A percentile compares a stretch with the other conserved stretches of the same genome.
These are phyloP conservation scores for Riparia riparia DNA, from an alignment of 2,113 vertebrate genomes.

Conservation along the genomic window DNA sequence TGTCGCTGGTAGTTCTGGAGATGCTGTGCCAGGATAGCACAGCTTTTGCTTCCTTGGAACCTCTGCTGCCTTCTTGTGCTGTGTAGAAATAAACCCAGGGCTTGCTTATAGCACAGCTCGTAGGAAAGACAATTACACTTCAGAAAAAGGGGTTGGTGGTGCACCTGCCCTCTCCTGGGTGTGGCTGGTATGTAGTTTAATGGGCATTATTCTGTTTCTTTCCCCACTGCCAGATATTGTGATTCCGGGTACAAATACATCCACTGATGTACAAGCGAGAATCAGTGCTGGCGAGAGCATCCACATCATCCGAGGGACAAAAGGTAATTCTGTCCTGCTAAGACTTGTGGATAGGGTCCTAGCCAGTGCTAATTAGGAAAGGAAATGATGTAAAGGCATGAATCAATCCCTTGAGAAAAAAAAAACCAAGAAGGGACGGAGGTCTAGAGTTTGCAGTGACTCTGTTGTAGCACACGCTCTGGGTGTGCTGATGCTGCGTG, in stretches of 20 bases:
- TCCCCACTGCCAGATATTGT: slow-evolving; percentile 87
- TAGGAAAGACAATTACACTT: background rate
- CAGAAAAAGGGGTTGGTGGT: background rate
- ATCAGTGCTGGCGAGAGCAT: slow-evolving; percentile 97
- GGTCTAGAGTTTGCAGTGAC: background rate
- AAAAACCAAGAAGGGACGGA: background rate
- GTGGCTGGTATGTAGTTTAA: background rate
- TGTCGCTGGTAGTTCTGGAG: background rate
- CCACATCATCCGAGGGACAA: slow-evolving; percentile 95
- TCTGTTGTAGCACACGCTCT: background rate
- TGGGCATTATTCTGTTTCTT: background rate
- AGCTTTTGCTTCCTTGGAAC: background rate
- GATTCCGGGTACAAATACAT: slow-evolving; percentile 96
- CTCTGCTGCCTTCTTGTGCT: background rate
- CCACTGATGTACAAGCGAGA: slow-evolving; percentile 94
- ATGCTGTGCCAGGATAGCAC: background rate
- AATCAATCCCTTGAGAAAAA: background rate
- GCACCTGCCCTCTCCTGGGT: background rate
- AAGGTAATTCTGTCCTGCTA: slow-evolving; percentile 81
- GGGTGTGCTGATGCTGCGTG: background rate
- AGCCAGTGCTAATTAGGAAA: background rate
- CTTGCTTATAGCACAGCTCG: background rate
- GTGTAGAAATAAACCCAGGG: background rate
- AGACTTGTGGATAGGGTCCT: background rate
- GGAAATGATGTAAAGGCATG: background rate